Evolutionary conservation across 2,113 vertebrate species (phyloP).

Genomic region (Rhinolophus ferrumequinum): DNA sequence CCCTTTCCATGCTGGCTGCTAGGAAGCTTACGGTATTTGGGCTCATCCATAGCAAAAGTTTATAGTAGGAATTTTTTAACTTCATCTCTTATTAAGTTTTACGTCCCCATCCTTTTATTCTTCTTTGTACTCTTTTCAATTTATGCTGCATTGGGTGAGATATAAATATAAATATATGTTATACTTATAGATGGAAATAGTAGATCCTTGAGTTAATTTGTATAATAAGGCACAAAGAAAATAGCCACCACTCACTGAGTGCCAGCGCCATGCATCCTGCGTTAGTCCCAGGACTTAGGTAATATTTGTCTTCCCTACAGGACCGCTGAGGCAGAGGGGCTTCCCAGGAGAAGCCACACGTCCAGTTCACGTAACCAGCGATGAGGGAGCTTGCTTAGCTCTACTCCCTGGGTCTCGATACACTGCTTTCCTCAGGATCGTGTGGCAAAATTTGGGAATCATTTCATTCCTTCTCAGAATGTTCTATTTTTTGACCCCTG

Average conservation of each 20-base stretch:
- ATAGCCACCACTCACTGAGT: not conserved
- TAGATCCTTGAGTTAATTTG: not conserved
- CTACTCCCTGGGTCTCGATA: no score
- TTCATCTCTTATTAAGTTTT: not conserved
- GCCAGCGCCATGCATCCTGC: no score
- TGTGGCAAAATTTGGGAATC: not conserved
- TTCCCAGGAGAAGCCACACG: not conserved
- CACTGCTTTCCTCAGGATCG: accelerated
- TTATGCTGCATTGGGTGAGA: not conserved
- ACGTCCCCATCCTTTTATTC: not conserved
- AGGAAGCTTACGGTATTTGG: not conserved
- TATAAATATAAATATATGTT: not conserved
- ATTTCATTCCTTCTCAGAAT: not conserved
- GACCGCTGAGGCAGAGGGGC: not conserved
- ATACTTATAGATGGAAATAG: not conserved
- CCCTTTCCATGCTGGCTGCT: not conserved
- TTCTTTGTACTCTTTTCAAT: not conserved
- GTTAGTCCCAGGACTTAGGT: not conserved
- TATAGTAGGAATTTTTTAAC: not conserved
- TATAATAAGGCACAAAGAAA: not conserved
- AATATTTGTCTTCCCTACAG: not conserved
- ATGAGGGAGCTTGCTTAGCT: no score
- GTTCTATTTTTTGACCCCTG: not conserved
- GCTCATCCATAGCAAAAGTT: not conserved
- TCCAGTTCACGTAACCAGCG: accelerated